A percentile compares a stretch with the other conserved stretches of the same genome.
These are phyloP conservation scores for Archips xylosteana DNA, from an alignment of 2,888 invertebrate genomes.

Conservation along the genomic window DNA sequence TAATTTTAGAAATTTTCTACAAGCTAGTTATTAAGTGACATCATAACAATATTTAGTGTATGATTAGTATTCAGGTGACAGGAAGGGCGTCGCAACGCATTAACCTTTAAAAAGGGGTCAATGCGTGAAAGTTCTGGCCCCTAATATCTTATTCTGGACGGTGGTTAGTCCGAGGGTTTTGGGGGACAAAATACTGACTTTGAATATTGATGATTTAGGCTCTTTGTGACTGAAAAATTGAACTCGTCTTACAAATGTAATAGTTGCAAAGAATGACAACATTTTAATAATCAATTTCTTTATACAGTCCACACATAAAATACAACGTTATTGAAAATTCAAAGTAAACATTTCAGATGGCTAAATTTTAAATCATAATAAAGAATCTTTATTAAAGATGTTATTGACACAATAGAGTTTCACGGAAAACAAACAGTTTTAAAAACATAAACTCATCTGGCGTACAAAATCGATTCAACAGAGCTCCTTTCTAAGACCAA, in stretches of 20 bases:
- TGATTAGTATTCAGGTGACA: conserved; percentile 80
- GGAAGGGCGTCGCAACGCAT: conserved; percentile 68
- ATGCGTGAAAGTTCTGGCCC: conserved; percentile 79
- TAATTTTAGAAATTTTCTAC: too few species aligned
- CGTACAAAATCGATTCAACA: conserved; percentile 51
- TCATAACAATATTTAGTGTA: conserved; percentile 45
- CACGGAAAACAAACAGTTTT: background rate
- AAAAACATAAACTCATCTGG: conserved; percentile 20
- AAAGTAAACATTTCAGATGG: background rate
- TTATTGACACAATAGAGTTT: background rate
- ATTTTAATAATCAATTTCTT: background rate
- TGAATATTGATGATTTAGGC: conserved; percentile 74
- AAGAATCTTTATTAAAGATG: too few species aligned
- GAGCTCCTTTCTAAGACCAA: conserved; percentile 54
- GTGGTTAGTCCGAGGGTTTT: conserved; percentile 70
- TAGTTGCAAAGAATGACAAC: background rate
- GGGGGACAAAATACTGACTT: conserved; percentile 69
- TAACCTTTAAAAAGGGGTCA: conserved; percentile 85
- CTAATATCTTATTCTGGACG: conserved; percentile 80
- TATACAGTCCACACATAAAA: too few species aligned
- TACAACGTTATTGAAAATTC: background rate
- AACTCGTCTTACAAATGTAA: conserved; percentile 48
- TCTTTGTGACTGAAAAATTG: conserved; percentile 69
- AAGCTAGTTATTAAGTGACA: conserved; percentile 12
- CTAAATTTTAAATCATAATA: background rate